phyloP scores from a whole-genome alignment of 2,888 invertebrate species.

The Alloplasta piceator region DNA sequence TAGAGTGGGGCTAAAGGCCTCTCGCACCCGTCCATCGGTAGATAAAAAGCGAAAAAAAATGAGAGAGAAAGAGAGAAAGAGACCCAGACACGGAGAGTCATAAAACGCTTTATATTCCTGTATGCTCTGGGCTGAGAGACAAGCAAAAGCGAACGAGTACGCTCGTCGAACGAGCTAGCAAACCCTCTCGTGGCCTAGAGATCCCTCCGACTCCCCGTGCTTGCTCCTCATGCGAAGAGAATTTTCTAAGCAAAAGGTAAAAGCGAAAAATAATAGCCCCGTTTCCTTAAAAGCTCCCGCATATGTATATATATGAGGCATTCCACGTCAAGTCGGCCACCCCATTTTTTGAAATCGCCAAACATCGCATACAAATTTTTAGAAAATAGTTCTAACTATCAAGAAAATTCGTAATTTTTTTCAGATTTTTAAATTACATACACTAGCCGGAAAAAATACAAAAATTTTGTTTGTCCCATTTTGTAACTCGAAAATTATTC shows the following conservation, averaged over 20 bases:
- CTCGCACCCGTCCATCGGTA: conserved; percentile 43
- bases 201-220: conserved; percentile 17
- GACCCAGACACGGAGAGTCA: conserved; percentile 67
- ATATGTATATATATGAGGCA: conserved; percentile 18
- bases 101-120: conserved; percentile 71
- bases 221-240: conserved; percentile 7
- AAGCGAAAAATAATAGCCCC: conserved; percentile 58
- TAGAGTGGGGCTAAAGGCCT: conserved; percentile 58
- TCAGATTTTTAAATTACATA: too few relatives aligned
- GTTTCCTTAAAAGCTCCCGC: conserved; percentile 50
- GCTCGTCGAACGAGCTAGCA: conserved; percentile 43
- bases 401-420: too few relatives aligned
- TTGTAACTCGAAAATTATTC: too few relatives aligned
- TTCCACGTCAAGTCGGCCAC: too few relatives aligned
- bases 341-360: too few relatives aligned
- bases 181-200: conserved; percentile 13
- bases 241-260: conserved; percentile 56
- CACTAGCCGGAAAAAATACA: too few relatives aligned
- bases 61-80: conserved; percentile 34
- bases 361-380: too few relatives aligned
- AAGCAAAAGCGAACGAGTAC: conserved; percentile 50
- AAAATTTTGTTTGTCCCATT: too few relatives aligned
- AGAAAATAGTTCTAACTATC: too few relatives aligned
- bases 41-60: conserved; percentile 25
- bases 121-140: conserved; percentile 60